Base-by-base conservation (phyloP, 2,888 invertebrate species). In the Lithophane semibrunnea region DNA sequence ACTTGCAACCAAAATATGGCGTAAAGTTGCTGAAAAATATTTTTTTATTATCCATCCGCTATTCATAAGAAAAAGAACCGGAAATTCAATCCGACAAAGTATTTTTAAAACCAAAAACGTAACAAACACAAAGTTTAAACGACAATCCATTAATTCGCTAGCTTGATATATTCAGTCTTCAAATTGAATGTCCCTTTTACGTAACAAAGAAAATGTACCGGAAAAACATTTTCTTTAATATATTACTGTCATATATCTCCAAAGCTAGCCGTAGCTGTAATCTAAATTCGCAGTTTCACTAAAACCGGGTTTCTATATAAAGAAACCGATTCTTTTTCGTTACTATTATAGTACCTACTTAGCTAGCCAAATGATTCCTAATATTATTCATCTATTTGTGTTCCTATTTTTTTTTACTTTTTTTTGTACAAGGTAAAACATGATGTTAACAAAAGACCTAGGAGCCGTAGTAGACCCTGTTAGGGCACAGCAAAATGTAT, bases 241-340 rank as follows among this genome's bases (percentile, higher is more conserved):
- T 86, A 84, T 86, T 79, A 73, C 63, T 54, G 74, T 52, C 42
- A 83, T 86, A 74, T 74, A 83, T 84, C 71, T 84, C 12, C 24
- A 2, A 2, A 54, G 66, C 21, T 58, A n/a, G 44, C 5, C 9
- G 29, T 21, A 10, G 29, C 44, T 44, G 9, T 44, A 10, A 0
- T 47, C 5, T 63, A 29, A 56, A 78, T 79, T 79, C 18, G 54
- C 29, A 47, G 54, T 79, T 81, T 75, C 21, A 47, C 5, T 24
- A 29, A 75, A 12, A 56, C 13, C 1, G 29, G 63, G 12, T 44
- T 21, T 7, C 24, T 37, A 37, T 54, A 16, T 58, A 65, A 60
- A 24, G 47, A 60, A 61, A 73, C 29, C 8, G 21, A 60, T 56
- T 56, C 61, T 82, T 67, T 61, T 52, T 52, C 44, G 58, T 54